A percentile compares a stretch with the other conserved stretches of the same genome.
phyloP scores from a whole-genome alignment of 2,113 vertebrate species.

The Bufo bufo region DNA sequence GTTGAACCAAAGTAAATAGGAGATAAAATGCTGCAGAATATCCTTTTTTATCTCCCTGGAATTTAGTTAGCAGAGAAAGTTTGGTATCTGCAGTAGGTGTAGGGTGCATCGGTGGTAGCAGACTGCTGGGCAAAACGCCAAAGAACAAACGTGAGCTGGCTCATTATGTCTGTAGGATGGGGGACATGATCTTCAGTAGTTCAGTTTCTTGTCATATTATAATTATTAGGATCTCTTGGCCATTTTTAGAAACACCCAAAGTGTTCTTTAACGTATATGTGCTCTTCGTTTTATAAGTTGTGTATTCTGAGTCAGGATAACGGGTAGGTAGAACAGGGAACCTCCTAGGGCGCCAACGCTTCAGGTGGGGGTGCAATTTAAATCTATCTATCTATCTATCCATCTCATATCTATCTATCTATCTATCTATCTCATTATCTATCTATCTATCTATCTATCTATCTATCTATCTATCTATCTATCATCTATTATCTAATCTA shows the following conservation, averaged over 20 bases:
- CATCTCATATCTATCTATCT: too few relatives aligned
- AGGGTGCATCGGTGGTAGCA: constrained; percentile 1
- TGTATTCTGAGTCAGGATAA: neutral
- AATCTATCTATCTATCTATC: too few relatives aligned
- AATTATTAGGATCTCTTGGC: neutral
- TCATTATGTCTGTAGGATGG: neutral
- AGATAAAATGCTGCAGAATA: neutral
- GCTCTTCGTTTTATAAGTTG: too few relatives aligned
- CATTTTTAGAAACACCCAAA: neutral
- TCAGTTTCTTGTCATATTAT: neutral
- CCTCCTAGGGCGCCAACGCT: neutral
- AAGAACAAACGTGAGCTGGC: constrained; percentile 5
- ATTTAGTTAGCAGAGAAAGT: constrained; percentile 2
- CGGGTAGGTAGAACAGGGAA: neutral
- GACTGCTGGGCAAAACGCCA: constrained; percentile 13
- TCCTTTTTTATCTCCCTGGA: neutral
- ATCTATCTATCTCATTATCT: too few relatives aligned
- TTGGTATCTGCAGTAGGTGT: neutral
- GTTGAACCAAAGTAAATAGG: neutral
- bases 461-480: too few relatives aligned
- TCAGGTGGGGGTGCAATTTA: too few relatives aligned
- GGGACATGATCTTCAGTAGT: neutral
- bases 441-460: too few relatives aligned
- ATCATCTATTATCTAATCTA: too few relatives aligned
- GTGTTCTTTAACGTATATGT: neutral